Percentiles rank a stretch among this genome's conserved stretches.
phyloP scores from a whole-genome alignment of 2,888 invertebrate genomes.

The Callyntrura guangdongensis region DNA sequence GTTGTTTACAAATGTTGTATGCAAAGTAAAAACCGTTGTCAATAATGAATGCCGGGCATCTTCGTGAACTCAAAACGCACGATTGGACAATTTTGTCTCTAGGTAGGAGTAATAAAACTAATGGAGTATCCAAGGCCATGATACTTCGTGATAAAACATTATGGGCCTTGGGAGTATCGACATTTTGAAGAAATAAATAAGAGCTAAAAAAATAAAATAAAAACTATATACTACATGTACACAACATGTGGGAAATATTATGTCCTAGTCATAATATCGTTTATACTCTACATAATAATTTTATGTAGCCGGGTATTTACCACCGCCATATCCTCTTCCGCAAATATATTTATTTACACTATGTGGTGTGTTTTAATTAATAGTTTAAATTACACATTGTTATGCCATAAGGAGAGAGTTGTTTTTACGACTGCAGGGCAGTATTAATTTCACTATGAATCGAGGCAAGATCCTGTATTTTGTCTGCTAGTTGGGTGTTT shows the following conservation, averaged over 20 bases:
- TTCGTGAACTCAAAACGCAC: no score
- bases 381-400: slow-evolving; percentile 17
- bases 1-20: no score
- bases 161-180: no score
- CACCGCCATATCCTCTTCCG: not conserved
- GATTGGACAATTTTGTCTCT: no score
- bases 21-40: no score
- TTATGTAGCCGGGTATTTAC: slow-evolving; percentile 19
- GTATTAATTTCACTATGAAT: slow-evolving; percentile 94
- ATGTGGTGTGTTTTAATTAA: slow-evolving; percentile 7
- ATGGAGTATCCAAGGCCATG: no score
- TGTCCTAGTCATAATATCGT: not conserved
- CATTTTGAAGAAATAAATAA: no score
- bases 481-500: slow-evolving; percentile 93
- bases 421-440: slow-evolving; percentile 91
- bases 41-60: no score
- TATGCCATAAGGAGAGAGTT: slow-evolving; percentile 52
- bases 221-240: slow-evolving; percentile 25
- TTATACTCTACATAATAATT: not conserved
- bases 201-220: not conserved
- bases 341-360: slow-evolving; percentile 23
- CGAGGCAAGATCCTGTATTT: slow-evolving; percentile 92
- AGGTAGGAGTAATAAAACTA: no score
- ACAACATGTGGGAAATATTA: not conserved
- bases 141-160: no score